phyloP scores from a whole-genome alignment of 2,113 vertebrate species.

The Catagonus wagneri region DNA sequence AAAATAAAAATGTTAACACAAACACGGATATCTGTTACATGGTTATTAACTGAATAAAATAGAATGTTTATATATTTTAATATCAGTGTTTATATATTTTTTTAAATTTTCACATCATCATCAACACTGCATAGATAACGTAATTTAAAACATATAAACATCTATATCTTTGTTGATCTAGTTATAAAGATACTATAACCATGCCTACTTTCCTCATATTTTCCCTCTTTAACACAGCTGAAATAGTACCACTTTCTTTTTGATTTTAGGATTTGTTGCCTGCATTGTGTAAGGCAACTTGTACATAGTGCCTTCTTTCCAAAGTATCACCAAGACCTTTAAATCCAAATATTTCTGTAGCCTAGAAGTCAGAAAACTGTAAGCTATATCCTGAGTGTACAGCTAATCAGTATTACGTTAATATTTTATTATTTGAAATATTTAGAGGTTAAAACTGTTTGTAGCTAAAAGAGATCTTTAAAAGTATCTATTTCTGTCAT shows the following conservation, averaged over 20 bases:
- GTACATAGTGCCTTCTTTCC: neutral
- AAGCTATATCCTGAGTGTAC: neutral
- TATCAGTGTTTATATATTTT: neutral
- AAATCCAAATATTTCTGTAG: neutral
- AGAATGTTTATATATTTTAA: neutral
- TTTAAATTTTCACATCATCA: neutral
- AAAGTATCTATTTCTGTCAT: neutral
- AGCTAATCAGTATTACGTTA: neutral
- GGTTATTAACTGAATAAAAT: neutral
- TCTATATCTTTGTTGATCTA: neutral
- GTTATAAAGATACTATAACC: neutral
- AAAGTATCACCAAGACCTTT: neutral
- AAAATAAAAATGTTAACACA: neutral
- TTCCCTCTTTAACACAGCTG: neutral
- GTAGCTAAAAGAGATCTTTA: neutral
- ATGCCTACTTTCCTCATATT: neutral
- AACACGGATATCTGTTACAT: neutral
- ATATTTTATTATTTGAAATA: conserved; percentile 7
- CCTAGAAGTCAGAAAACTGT: neutral
- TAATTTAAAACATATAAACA: neutral
- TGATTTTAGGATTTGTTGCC: neutral
- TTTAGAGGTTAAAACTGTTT: neutral
- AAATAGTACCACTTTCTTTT: neutral
- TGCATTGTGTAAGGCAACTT: neutral
- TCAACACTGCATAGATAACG: neutral